Conservation (phyloP, 2,888 invertebrate species). For the Melangyna quadrimaculata region DNA sequence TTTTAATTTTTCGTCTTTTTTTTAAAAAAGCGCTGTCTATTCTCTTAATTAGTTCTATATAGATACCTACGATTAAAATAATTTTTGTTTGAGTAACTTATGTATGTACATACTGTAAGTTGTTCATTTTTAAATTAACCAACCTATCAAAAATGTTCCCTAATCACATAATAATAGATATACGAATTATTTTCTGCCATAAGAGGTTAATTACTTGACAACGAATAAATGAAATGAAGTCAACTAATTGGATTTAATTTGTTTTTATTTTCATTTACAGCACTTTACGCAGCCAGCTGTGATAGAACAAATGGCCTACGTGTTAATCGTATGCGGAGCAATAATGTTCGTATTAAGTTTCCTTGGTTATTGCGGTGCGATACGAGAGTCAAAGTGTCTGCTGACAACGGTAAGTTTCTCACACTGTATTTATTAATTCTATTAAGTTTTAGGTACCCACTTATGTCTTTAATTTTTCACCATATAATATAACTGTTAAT, state of each 20-base stretch:
- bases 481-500: no score
- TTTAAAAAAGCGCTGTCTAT: no score
- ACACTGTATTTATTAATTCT: background rate
- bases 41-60: no score
- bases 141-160: background rate
- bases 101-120: no score
- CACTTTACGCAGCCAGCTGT: conserved; percentile 84
- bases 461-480: no score
- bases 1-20: no score
- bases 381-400: conserved; percentile 86
- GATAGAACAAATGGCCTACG: conserved; percentile 86
- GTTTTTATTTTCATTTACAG: conserved; percentile 78
- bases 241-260: conserved; percentile 59
- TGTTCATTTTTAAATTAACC: background rate
- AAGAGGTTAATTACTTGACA: conserved; percentile 59
- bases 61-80: no score
- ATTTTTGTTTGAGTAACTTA: no score
- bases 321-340: conserved; percentile 86
- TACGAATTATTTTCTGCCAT: background rate
- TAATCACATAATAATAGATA: background rate
- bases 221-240: conserved; percentile 13
- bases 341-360: conserved; percentile 88
- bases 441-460: no score
- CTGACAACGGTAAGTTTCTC: conserved; percentile 85
- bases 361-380: conserved; percentile 87